Percentiles rank a stretch among this genome's conserved stretches.
Evolutionary conservation across 2,888 invertebrate species (phyloP).

Genomic region (Lomographa bimaculata): DNA sequence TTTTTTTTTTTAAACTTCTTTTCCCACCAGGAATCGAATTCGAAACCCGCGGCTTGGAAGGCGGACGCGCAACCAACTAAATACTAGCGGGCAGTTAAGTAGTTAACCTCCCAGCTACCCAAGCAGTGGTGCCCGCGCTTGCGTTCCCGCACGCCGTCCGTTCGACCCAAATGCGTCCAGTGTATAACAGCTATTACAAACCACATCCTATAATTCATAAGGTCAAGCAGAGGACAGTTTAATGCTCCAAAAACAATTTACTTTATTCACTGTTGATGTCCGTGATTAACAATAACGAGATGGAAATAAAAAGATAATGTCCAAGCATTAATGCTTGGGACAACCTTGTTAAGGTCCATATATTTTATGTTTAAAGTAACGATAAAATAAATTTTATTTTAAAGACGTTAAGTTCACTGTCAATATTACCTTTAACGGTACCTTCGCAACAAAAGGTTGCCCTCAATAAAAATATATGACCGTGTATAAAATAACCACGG

Average conservation of each 20-base stretch:
- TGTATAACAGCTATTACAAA: too few species aligned
- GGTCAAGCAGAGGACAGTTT: not conserved
- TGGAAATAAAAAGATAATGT: slow-evolving; percentile 17
- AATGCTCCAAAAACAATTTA: slow-evolving; percentile 7
- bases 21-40: too few species aligned
- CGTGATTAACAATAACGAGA: slow-evolving; percentile 9
- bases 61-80: too few species aligned
- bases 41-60: too few species aligned
- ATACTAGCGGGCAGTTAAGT: too few species aligned
- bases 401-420: slow-evolving; percentile 12
- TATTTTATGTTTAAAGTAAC: slow-evolving; percentile 5
- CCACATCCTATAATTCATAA: too few species aligned
- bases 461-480: slow-evolving; percentile 6
- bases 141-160: too few species aligned
- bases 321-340: slow-evolving; percentile 11
- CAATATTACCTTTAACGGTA: slow-evolving; percentile 12
- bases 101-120: too few species aligned
- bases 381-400: slow-evolving; percentile 4
- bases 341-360: slow-evolving; percentile 14
- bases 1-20: too few species aligned
- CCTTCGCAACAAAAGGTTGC: slow-evolving; percentile 11
- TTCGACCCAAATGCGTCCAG: too few species aligned
- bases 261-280: slow-evolving; percentile 8
- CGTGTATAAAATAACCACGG: slow-evolving; percentile 10
- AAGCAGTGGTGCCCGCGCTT: too few species aligned